phyloP scores from a whole-genome alignment of 2,888 invertebrate species.

The Callimorpha dominula region DNA sequence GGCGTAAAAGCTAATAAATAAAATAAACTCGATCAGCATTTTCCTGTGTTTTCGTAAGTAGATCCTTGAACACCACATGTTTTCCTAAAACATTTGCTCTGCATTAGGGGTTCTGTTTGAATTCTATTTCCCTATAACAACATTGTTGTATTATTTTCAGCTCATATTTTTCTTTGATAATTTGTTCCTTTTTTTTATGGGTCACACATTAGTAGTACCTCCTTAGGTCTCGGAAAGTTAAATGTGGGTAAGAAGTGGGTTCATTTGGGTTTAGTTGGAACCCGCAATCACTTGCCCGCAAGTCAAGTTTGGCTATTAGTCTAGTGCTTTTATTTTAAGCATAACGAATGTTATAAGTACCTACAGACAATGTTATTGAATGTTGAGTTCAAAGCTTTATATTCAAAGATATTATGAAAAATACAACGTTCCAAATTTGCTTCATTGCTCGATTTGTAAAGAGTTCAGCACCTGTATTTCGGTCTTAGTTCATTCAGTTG shows the following conservation, averaged over 20 bases:
- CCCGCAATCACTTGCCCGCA: too few relatives aligned
- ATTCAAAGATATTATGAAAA: neutral
- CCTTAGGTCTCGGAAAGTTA: neutral
- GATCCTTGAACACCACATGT: slow-evolving; percentile 11
- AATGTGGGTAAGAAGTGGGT: neutral
- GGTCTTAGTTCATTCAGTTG: neutral
- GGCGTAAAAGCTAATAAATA: slow-evolving; percentile 14
- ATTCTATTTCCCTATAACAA: slow-evolving; percentile 29
- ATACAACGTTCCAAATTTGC: neutral
- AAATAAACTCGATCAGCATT: slow-evolving; percentile 10
- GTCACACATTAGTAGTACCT: too few relatives aligned
- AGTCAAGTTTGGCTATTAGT: too few relatives aligned
- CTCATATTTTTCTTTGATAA: neutral
- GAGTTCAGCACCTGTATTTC: neutral
- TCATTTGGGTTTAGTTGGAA: too few relatives aligned
- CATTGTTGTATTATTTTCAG: slow-evolving; percentile 6
- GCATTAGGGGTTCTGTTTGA: slow-evolving; percentile 27
- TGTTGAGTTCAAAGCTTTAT: neutral
- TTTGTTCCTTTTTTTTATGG: too few relatives aligned
- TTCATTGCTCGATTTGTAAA: neutral
- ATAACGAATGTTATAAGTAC: too few relatives aligned
- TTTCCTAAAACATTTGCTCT: slow-evolving; percentile 19
- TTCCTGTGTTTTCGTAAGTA: slow-evolving; percentile 11
- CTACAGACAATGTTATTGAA: too few relatives aligned
- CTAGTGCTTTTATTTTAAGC: too few relatives aligned